These are phyloP conservation scores for Apostichopus leukothele DNA, from an alignment of 53 echinoderm and acorn worm genomes.

Conservation along the genomic window DNA sequence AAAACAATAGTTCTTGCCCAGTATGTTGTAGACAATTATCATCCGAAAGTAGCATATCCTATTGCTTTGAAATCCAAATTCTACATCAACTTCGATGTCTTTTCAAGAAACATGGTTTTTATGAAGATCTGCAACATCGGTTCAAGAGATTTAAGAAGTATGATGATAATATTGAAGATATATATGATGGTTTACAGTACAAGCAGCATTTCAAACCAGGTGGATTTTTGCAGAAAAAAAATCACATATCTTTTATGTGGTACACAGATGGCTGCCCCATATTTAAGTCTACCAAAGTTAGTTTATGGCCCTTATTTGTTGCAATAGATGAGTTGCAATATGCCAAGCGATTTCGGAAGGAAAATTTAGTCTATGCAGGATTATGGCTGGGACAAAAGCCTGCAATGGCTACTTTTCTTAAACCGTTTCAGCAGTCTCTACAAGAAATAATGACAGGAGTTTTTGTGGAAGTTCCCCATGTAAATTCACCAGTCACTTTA, in stretches of 20 bases:
- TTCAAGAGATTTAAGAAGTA: slow-evolving; percentile 24
- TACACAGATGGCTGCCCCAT: slow-evolving; percentile 32
- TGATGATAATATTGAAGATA: slow-evolving; percentile 42
- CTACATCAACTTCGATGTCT: slow-evolving; percentile 16
- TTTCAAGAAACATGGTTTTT: slow-evolving; percentile 29
- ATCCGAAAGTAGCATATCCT: not conserved
- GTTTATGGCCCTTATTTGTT: not conserved
- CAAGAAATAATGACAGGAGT: slow-evolving; percentile 35
- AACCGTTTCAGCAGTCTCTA: slow-evolving; percentile 27
- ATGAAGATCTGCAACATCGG: slow-evolving; percentile 33
- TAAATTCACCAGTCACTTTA: not conserved
- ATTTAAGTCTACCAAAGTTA: not conserved
- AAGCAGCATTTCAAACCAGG: slow-evolving; percentile 21
- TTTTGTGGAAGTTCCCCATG: slow-evolving; percentile 16
- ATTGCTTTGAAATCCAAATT: slow-evolving; percentile 49
- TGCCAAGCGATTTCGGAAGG: slow-evolving; percentile 4
- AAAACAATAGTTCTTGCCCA: too few relatives aligned
- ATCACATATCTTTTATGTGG: slow-evolving; percentile 53
- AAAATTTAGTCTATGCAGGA: slow-evolving; percentile 51
- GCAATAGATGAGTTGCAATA: slow-evolving; percentile 4
- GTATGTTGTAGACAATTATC: too few relatives aligned
- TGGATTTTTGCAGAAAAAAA: slow-evolving; percentile 20
- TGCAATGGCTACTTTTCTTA: not conserved
- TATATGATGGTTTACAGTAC: slow-evolving; percentile 49
- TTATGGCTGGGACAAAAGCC: slow-evolving; percentile 47